phyloP scores from a whole-genome alignment of 2,797 vertebrate genomes.

The Coregonus ussuriensis region DNA sequence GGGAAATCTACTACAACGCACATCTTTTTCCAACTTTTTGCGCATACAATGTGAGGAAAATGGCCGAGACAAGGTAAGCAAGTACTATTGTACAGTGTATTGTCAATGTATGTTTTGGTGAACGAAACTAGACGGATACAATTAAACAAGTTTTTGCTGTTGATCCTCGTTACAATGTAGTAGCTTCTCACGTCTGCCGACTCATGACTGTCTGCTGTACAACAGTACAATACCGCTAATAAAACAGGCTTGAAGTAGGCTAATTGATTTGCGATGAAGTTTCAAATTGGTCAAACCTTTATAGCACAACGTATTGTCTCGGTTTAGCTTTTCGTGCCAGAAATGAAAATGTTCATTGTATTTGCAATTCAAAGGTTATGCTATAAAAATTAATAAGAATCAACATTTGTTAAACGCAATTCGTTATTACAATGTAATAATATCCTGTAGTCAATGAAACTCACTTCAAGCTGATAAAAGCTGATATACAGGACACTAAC shows the following conservation, averaged over 20 bases:
- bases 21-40: slow-evolving; percentile 21
- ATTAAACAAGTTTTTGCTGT: not conserved
- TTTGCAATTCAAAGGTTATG: not conserved
- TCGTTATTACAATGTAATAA: not conserved
- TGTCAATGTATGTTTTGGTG: not conserved
- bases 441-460: not conserved
- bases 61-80: slow-evolving; percentile 54
- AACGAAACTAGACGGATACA: not conserved
- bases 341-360: not conserved
- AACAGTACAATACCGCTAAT: not conserved
- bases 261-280: not conserved
- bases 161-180: not conserved
- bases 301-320: not conserved
- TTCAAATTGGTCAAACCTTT: not conserved
- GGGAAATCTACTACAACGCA: slow-evolving; percentile 7
- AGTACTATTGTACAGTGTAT: slow-evolving; percentile 6
- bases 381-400: not conserved
- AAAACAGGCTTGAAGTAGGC: not conserved
- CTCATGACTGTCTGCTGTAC: not conserved
- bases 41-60: slow-evolving; percentile 53
- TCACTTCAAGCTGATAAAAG: not conserved
- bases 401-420: not conserved
- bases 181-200: not conserved
- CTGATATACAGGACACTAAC: not conserved
- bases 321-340: not conserved